Base-by-base conservation (phyloP, 30 jellyfish, hydroid and myxozoan genomes). In the Clytia hemisphaerica region DNA sequence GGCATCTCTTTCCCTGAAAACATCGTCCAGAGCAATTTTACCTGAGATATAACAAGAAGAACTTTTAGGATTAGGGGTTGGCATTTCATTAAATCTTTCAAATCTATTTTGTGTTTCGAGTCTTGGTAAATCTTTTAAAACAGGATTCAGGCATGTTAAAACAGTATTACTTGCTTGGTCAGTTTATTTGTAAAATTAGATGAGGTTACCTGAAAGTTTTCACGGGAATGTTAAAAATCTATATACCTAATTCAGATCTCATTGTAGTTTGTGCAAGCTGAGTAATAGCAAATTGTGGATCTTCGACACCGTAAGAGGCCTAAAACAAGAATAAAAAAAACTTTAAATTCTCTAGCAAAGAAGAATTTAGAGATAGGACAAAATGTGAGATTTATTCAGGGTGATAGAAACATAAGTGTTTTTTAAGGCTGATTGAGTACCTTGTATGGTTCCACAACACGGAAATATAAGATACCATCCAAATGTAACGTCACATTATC, bases 291-390 rank as follows among this genome's bases (percentile, higher is more conserved):
- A 82, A 90, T 37, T 90, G 95, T 14, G 94, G 98, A 80, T 90
- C 94, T 62, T 90, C 98, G 6, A 90, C 93, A 1, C 95, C 98
- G 65, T 90, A 90, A 0, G 98, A 90, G 4, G 98, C 95, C 97
- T 88, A 38, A 14, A 33, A 63, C 45, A 40, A 18, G 21, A 36
- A 63, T 28, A 45, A 19, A 44, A 58, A 1, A 15, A 4, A 22
- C 7, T 6, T 1, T 19, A 30, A 34, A 4, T 15, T 22, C 24
- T 19, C 1, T 9, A 33, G 12, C 16, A 18, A 1, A 6, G 36
- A 44, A 31, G 15, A 59, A 0, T 58, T 25, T 35, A 34, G 26
- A 36, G 46, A 38, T 2, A 50, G 4, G 18, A n/a, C n/a, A n/a
- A n/a, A n/a, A n/a, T n/a, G n/a, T n/a, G n/a, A n/a, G n/a, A n/a